phyloP scores from a whole-genome alignment of 2,888 invertebrate species.

The Arctia plantaginis region DNA sequence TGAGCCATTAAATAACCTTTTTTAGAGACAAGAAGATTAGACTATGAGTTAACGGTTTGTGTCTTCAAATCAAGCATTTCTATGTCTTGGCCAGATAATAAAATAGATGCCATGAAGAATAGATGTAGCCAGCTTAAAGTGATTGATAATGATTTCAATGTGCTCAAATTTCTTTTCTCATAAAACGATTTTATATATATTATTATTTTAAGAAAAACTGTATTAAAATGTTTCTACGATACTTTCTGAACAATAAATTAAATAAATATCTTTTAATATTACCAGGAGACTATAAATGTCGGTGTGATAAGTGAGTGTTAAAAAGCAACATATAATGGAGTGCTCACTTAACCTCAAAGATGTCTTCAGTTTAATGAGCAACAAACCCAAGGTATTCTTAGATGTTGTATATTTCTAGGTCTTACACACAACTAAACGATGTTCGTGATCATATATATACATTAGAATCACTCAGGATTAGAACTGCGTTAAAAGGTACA shows the following conservation, averaged over 20 bases:
- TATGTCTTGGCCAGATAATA: no score
- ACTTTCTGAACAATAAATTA: not conserved
- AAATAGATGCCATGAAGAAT: no score
- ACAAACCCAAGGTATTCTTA: not conserved
- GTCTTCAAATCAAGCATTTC: no score
- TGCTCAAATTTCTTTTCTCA: no score
- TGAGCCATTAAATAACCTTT: no score
- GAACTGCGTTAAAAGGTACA: slow-evolving; percentile 42
- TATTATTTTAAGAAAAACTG: no score
- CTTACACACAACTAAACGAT: slow-evolving; percentile 58
- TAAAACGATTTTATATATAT: no score
- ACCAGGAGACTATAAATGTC: not conserved
- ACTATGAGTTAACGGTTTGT: no score
- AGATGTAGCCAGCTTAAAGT: no score
- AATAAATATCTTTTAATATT: not conserved
- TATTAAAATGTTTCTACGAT: not conserved
- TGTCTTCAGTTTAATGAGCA: no score
- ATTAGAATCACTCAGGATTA: slow-evolving; percentile 47
- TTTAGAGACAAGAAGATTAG: no score
- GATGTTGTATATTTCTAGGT: slow-evolving; percentile 31
- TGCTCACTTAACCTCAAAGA: not conserved
- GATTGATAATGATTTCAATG: no score
- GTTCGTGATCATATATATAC: slow-evolving; percentile 73
- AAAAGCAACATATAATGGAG: not conserved
- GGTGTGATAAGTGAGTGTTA: not conserved